These are phyloP conservation scores for Clarias magur DNA, from an alignment of 2,113 vertebrate genomes.

Conservation along the genomic window DNA sequence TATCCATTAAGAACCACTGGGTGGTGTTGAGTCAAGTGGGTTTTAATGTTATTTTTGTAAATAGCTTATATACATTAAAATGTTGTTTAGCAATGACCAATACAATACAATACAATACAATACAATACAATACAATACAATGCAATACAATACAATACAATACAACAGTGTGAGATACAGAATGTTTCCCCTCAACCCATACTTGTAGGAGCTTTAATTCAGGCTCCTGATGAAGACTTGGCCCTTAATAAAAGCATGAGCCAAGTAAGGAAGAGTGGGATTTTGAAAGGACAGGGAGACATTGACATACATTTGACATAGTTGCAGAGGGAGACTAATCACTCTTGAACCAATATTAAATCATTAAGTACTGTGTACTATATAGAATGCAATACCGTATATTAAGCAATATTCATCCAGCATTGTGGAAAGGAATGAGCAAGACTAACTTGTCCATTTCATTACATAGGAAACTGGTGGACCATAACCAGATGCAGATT, in stretches of 20 bases:
- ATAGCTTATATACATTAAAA: neutral
- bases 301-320: neutral
- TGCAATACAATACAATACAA: too few species aligned
- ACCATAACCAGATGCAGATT: too few species aligned
- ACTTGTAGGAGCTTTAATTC: slow-evolving; percentile 10
- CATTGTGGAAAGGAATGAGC: too few species aligned
- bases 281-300: neutral
- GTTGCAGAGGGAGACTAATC: neutral
- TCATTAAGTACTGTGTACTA: neutral
- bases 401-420: neutral
- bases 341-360: neutral
- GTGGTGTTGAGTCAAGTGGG: neutral
- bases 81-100: too few species aligned
- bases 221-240: neutral
- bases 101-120: too few species aligned
- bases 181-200: neutral
- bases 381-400: neutral
- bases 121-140: too few species aligned
- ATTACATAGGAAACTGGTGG: too few species aligned
- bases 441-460: too few species aligned
- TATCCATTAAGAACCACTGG: neutral
- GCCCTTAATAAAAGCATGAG: slow-evolving; percentile 13
- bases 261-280: neutral
- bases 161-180: too few species aligned
- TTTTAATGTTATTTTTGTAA: neutral